phyloP scores from a whole-genome alignment of 2,797 vertebrate genomes.

The Mus caroli region DNA sequence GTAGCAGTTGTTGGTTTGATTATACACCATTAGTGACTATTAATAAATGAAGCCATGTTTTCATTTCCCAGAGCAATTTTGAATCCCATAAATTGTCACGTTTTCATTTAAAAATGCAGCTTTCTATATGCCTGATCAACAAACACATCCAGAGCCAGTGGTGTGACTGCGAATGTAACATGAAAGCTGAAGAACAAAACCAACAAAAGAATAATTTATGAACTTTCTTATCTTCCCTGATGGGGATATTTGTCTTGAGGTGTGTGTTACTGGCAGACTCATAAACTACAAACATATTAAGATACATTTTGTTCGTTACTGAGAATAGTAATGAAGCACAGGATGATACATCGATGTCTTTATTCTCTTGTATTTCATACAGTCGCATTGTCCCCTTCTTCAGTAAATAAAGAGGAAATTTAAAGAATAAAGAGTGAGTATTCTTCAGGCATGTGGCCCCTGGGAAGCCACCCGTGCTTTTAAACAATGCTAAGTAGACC shows the following conservation, averaged over 20 bases:
- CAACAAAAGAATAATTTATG: slow-evolving; percentile 33
- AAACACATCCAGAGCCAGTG: not conserved
- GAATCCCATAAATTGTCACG: slow-evolving; percentile 63
- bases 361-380: not conserved
- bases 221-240: slow-evolving; percentile 29
- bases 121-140: slow-evolving; percentile 33
- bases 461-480: not conserved
- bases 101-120: slow-evolving; percentile 60
- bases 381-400: not conserved
- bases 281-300: slow-evolving; percentile 27
- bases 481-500: not conserved
- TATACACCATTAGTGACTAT: slow-evolving; percentile 62
- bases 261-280: not conserved
- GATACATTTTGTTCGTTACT: not conserved
- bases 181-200: slow-evolving; percentile 24
- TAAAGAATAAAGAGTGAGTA: not conserved
- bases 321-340: not conserved
- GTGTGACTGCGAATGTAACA: slow-evolving; percentile 27
- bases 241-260: slow-evolving; percentile 31
- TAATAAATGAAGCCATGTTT: slow-evolving; percentile 72
- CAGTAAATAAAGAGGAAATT: not conserved
- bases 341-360: not conserved
- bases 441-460: not conserved
- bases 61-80: slow-evolving; percentile 69
- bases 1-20: slow-evolving; percentile 54